Base-by-base conservation (phyloP, 1,140 invertebrate species). In the Platyura marginata region DNA sequence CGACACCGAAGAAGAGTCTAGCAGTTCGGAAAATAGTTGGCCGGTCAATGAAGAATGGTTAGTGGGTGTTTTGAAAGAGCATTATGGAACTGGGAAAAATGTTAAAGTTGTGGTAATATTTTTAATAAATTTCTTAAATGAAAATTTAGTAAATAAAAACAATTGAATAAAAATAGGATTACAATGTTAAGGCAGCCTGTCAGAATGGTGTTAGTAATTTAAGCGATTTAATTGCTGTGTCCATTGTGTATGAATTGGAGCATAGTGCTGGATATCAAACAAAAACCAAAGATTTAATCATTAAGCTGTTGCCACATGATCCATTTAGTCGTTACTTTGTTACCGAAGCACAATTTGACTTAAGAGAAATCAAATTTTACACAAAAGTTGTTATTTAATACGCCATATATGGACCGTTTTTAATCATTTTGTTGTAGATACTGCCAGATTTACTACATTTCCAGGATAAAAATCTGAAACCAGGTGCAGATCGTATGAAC, bases 311-410 rank as follows among this genome's bases (percentile, higher is more conserved):
- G 33, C 82, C 76, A 8, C 72, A 74, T 50, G 79, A 81, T 60
- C 75, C 75, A 3, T 83, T 77, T 61, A 77, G 74, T 44, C 63
- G 81, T 21, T 75, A 75, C 44, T 83, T 84, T 55, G 79, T 83
- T 22, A 79, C 76, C 23, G 79, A 83, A 54, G 80, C 79, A 1
- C 80, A 84, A 58, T 84, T 85, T 53, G 80, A 85, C 60, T 70
- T 81, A 1, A 66, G 81, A 37, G 81, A 85, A 61, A 85, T 85
- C 49, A 75, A 81, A 46, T 85, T 86, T 62, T 86, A 85, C 55
- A 85, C 80, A 0, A 71, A 80, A 68, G 72, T 81, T 56, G 66
- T 63, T 45, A 15, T 18, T 41, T 4, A 8, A n/a, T n/a, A n/a
- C n/a, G n/a, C n/a, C n/a, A n/a, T n/a, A n/a, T n/a, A n/a, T n/a